These are phyloP conservation scores for Chrysolina oricalcia DNA, from an alignment of 2,888 invertebrate species.

Conservation along the genomic window DNA sequence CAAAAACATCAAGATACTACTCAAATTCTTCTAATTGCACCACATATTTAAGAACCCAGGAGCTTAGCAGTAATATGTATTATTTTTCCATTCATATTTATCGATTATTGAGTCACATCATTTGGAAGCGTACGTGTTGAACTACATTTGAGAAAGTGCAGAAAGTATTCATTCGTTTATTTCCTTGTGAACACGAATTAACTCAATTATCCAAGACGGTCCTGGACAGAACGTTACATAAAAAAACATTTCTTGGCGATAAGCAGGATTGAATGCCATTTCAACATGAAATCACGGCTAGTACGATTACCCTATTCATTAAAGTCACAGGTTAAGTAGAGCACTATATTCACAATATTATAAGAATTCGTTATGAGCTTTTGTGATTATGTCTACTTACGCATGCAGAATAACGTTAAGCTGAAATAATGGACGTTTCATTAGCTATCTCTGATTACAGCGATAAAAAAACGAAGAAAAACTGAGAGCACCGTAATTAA, in stretches of 20 bases:
- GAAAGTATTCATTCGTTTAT: neutral
- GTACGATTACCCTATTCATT: slow-evolving; percentile 27
- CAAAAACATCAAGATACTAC: too few relatives aligned
- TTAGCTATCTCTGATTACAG: neutral
- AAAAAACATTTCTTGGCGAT: neutral
- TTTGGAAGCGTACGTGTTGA: too few relatives aligned
- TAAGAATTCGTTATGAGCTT: slow-evolving; percentile 43
- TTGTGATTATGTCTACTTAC: slow-evolving; percentile 31
- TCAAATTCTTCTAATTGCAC: too few relatives aligned
- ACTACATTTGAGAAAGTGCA: neutral
- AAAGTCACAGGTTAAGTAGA: slow-evolving; percentile 49
- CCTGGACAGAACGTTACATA: neutral
- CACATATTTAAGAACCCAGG: too few relatives aligned
- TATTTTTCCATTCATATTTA: too few relatives aligned
- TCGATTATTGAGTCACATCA: too few relatives aligned
- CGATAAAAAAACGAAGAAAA: neutral
- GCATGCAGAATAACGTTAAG: slow-evolving; percentile 18
- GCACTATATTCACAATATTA: slow-evolving; percentile 48
- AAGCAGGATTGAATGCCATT: neutral
- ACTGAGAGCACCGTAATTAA: neutral
- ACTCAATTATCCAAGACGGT: neutral
- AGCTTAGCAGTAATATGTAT: too few relatives aligned
- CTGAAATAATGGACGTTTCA: slow-evolving; percentile 9
- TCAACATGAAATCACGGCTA: neutral
- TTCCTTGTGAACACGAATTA: neutral